Conservation (phyloP, 2,797 vertebrate genomes). For the Loriculus beryllinus region DNA sequence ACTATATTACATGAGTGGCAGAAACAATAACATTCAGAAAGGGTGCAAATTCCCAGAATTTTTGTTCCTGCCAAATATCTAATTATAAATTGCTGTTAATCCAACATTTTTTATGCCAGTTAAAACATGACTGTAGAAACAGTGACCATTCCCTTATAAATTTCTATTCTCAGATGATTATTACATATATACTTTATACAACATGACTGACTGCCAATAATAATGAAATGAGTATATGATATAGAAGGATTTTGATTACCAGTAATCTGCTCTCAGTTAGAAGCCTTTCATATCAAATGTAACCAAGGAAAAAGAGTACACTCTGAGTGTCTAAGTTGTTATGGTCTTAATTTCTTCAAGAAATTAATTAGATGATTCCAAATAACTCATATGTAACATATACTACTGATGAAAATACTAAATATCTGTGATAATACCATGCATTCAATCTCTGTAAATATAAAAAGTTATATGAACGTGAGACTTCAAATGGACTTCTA, state of each 20-base stretch:
- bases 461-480: background rate
- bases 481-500: background rate
- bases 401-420: background rate
- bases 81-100: background rate
- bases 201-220: background rate
- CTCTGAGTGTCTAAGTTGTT: background rate
- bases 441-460: background rate
- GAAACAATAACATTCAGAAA: background rate
- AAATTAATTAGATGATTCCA: background rate
- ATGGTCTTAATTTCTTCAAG: background rate
- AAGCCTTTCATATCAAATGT: background rate
- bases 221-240: background rate
- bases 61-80: background rate
- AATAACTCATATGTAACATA: fast-evolving
- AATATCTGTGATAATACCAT: background rate
- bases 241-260: background rate
- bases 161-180: background rate
- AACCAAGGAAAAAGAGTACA: background rate
- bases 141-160: background rate
- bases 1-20: background rate
- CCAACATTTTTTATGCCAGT: background rate
- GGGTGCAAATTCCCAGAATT: background rate
- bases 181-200: background rate
- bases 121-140: background rate
- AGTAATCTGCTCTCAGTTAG: background rate